phyloP scores from a whole-genome alignment of 1,140 invertebrate genomes.

The Philaenus spumarius region DNA sequence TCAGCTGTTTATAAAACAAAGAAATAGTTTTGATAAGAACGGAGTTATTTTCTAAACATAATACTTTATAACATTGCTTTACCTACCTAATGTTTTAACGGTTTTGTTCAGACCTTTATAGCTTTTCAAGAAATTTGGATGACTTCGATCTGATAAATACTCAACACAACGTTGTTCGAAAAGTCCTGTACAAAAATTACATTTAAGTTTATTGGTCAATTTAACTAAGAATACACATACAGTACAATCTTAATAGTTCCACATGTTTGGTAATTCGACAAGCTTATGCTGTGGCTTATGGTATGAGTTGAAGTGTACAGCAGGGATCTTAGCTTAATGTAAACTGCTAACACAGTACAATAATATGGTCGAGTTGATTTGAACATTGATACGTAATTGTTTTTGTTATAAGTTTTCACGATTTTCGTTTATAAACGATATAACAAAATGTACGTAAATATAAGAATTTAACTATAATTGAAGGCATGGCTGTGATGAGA shows the following conservation, averaged over 20 bases:
- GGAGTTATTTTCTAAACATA: no score
- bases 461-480: no score
- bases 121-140: constrained; percentile 23
- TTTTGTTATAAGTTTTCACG: no score
- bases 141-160: constrained; percentile 27
- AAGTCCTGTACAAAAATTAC: constrained; percentile 28
- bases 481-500: no score
- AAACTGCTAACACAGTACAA: background rate
- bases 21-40: no score
- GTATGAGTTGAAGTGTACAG: background rate
- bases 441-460: no score
- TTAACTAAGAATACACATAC: background rate
- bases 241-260: background rate
- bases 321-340: background rate
- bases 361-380: background rate
- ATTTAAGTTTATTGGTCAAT: background rate
- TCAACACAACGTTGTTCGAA: constrained; percentile 37
- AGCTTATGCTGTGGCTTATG: background rate
- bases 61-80: no score
- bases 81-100: constrained; percentile 28
- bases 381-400: no score
- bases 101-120: constrained; percentile 27
- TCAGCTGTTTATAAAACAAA: no score
- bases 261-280: no score
- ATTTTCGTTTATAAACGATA: no score